Evolutionary conservation across 1,140 invertebrate species (phyloP), one percentile per base, ranked within the genome.

Genomic region (Eciton burchellii): DNA sequence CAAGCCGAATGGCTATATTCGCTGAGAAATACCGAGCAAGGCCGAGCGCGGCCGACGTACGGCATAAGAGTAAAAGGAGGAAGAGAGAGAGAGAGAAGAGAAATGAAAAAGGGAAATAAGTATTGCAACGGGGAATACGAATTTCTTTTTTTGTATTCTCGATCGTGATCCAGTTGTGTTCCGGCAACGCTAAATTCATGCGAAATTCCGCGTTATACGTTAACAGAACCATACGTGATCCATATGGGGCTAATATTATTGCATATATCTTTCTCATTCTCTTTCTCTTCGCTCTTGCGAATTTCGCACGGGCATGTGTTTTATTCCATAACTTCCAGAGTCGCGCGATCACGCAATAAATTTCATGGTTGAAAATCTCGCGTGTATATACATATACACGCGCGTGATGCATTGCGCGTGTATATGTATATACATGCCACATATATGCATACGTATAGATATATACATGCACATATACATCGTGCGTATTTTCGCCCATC

Each of bases 91-190:
- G n/a, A n/a, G n/a, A n/a, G n/a, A n/a, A n/a, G n/a, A n/a, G n/a
- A n/a, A n/a, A n/a, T n/a, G n/a, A 79, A 21, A 6, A 16, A n/a
- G 71, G 72, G 81, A 89, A 85, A 89, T 89, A 89, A 89, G 87
- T 89, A 85, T 89, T 85, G 85, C 88, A 88, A 88, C 84, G 88
- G 88, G 88, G 88, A 89, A 89, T 89, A 88, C 84, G 81, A 87
- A 89, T 84, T 88, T 82, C 59, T 63, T 65, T 68, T 66, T 59
- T 70, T 68, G 66, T 57, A 29, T 41, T 26, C 72, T 81, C 84
- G 68, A 65, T 56, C 68, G 84, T n/a, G n/a, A n/a, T n/a, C n/a
- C n/a, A n/a, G n/a, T n/a, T n/a, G n/a, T 68, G 66, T 81, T 66
- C 66, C 59, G 77, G 65, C n/a, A n/a, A 43, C 68, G 63, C 56